Conservation (phyloP, 2,113 vertebrate genomes). For the Antechinus flavipes region DNA sequence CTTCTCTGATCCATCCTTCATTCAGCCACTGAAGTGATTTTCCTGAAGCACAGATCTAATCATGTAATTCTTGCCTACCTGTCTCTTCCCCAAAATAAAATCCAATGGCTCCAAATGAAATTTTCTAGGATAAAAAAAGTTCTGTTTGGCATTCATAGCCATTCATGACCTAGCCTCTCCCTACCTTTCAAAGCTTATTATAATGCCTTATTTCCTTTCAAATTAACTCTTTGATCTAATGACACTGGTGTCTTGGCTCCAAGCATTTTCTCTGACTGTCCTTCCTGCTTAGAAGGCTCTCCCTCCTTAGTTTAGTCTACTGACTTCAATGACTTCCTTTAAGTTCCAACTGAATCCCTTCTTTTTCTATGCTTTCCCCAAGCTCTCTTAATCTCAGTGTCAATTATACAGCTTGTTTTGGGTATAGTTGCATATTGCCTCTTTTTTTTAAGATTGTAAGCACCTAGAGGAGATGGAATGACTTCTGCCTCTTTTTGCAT, state of each 20-base stretch:
- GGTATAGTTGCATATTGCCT: no score
- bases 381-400: not conserved
- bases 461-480: not conserved
- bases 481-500: not conserved
- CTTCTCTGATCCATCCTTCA: not conserved
- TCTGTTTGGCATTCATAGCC: no score
- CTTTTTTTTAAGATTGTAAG: not conserved
- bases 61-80: no score
- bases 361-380: not conserved
- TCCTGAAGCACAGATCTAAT: not conserved
- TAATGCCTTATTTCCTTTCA: not conserved
- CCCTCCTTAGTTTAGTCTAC: not conserved
- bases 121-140: no score
- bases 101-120: not conserved
- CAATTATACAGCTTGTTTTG: no score
- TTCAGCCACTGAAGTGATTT: not conserved
- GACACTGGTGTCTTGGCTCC: not conserved
- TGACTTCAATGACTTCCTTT: not conserved
- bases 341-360: not conserved
- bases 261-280: not conserved
- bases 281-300: not conserved
- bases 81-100: not conserved
- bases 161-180: not conserved
- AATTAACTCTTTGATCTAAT: not conserved
- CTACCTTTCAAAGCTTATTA: not conserved